These are phyloP conservation scores for Leucophenga maculata DNA, from an alignment of 2,888 invertebrate genomes.

Conservation along the genomic window DNA sequence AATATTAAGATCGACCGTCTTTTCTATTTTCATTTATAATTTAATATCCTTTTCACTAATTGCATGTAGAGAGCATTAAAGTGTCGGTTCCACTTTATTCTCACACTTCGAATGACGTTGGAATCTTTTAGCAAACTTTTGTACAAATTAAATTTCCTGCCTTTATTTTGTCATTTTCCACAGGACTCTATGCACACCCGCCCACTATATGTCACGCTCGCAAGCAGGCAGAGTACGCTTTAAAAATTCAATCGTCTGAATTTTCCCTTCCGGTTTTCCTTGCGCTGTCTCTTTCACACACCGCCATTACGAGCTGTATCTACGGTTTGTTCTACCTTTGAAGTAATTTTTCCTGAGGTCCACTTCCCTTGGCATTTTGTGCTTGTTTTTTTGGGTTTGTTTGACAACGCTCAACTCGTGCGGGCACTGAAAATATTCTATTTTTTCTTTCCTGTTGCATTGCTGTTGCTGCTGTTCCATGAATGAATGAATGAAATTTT, in stretches of 20 bases:
- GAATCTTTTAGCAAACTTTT: slow-evolving; percentile 1
- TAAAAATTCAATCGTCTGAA: slow-evolving; percentile 6
- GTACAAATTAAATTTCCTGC: slow-evolving; percentile 8
- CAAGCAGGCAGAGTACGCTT: background rate
- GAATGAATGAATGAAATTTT: background rate
- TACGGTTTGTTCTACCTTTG: background rate
- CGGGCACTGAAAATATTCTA: background rate
- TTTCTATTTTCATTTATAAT: too few species aligned
- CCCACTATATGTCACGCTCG: background rate
- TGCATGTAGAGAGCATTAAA: too few species aligned
- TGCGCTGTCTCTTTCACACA: background rate
- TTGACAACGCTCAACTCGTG: background rate
- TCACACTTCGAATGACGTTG: background rate
- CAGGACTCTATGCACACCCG: too few species aligned
- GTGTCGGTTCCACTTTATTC: background rate
- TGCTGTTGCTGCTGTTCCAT: too few species aligned
- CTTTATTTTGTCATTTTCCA: background rate
- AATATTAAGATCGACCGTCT: too few species aligned
- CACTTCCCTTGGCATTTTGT: background rate
- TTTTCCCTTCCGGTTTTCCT: background rate
- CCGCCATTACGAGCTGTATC: background rate
- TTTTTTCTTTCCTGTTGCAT: too few species aligned
- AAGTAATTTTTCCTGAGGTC: slow-evolving; percentile 22
- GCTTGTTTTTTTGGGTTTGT: background rate
- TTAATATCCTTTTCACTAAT: too few species aligned